Percentiles rank a stretch among this genome's conserved stretches.
These are phyloP conservation scores for Luperina nickerlii DNA, from an alignment of 2,888 invertebrate species.

Conservation along the genomic window DNA sequence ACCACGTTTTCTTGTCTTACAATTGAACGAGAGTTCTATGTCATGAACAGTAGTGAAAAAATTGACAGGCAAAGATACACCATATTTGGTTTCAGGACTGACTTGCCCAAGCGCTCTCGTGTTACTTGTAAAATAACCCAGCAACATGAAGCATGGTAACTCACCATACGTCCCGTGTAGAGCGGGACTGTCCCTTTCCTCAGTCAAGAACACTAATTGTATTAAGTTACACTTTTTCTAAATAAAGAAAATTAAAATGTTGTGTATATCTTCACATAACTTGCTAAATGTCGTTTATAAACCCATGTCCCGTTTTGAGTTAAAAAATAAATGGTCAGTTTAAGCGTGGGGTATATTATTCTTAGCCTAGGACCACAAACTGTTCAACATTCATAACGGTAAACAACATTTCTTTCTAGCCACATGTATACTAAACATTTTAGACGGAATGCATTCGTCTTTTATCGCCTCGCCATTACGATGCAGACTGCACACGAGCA, in stretches of 20 bases:
- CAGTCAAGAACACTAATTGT: too few relatives aligned
- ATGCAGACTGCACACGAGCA: slow-evolving; percentile 53
- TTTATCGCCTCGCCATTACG: slow-evolving; percentile 62
- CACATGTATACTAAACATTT: slow-evolving; percentile 44
- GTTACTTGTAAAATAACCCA: background rate
- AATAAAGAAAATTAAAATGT: too few relatives aligned
- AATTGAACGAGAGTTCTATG: background rate
- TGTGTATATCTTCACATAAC: too few relatives aligned
- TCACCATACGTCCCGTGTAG: too few relatives aligned
- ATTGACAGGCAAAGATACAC: background rate
- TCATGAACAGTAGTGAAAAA: background rate
- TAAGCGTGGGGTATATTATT: slow-evolving; percentile 10
- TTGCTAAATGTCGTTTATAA: too few relatives aligned
- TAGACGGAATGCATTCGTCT: slow-evolving; percentile 59
- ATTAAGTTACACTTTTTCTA: too few relatives aligned
- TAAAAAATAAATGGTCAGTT: too few relatives aligned
- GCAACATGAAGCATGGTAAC: slow-evolving; percentile 2
- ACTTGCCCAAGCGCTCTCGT: background rate
- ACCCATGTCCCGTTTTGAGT: too few relatives aligned
- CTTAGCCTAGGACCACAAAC: slow-evolving; percentile 20
- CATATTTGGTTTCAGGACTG: background rate
- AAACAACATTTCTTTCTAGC: slow-evolving; percentile 25
- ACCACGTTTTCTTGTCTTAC: background rate
- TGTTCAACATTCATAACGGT: slow-evolving; percentile 50
- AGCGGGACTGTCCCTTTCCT: too few relatives aligned